A percentile compares a stretch with the other conserved stretches of the same genome.
Evolutionary conservation across 2,888 invertebrate species (phyloP).

Genomic region (Synergus laeviventris): DNA sequence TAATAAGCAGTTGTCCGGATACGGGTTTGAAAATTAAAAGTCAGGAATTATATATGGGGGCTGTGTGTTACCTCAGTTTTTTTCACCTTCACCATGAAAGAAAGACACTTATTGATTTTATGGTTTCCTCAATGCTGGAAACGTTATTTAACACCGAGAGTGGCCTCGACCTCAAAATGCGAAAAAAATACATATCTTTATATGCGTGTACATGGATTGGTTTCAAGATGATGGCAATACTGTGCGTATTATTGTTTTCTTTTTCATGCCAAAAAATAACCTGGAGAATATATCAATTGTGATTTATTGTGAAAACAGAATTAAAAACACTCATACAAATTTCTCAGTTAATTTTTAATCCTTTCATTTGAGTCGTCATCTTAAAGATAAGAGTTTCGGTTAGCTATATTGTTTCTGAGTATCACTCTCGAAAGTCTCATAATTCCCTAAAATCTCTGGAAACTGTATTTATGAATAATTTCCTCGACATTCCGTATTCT

Average conservation of each 20-base stretch:
- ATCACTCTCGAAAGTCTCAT: not conserved
- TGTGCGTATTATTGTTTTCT: too few relatives aligned
- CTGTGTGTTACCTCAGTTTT: not conserved
- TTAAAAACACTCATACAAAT: too few relatives aligned
- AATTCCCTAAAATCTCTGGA: not conserved
- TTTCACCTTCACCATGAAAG: not conserved
- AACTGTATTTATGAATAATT: constrained; percentile 1
- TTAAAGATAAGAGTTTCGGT: too few relatives aligned
- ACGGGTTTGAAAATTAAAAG: constrained; percentile 30
- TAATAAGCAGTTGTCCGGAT: not conserved
- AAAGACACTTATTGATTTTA: constrained; percentile 21
- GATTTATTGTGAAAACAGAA: too few relatives aligned
- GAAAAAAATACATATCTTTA: not conserved
- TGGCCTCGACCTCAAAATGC: constrained; percentile 22
- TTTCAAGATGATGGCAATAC: constrained; percentile 25
- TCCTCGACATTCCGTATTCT: constrained; percentile 16
- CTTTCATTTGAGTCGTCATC: too few relatives aligned
- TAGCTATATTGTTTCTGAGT: too few relatives aligned
- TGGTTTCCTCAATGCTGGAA: constrained; percentile 35
- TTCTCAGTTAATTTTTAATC: too few relatives aligned
- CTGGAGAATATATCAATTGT: too few relatives aligned
- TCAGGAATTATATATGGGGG: constrained; percentile 22
- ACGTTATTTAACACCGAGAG: constrained; percentile 23
- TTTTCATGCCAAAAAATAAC: too few relatives aligned
- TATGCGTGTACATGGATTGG: constrained; percentile 12